Conservation (phyloP, 1,140 invertebrate species). For the Temnothorax nylanderi region DNA sequence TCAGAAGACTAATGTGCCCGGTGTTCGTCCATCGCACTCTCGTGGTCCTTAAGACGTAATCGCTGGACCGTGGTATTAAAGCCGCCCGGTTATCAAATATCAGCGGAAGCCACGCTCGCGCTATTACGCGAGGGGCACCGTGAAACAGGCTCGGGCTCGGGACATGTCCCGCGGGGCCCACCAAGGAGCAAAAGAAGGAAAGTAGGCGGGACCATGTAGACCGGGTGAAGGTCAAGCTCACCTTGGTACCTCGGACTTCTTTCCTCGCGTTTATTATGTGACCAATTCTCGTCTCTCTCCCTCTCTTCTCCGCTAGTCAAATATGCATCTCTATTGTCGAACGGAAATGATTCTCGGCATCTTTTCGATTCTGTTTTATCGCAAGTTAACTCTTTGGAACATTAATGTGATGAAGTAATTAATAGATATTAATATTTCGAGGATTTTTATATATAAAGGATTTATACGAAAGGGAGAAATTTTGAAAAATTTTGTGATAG, state of each 20-base stretch:
- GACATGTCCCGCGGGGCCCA: neutral
- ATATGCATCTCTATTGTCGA: neutral
- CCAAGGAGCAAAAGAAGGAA: conserved; percentile 24
- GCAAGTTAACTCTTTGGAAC: neutral
- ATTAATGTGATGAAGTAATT: neutral
- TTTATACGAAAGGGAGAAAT: neutral
- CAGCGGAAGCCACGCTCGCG: conserved; percentile 25
- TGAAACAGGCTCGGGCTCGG: conserved; percentile 19
- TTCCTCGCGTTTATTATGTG: conserved; percentile 36
- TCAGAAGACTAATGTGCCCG: neutral
- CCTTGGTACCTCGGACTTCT: conserved; percentile 26
- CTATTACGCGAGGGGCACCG: conserved; percentile 24
- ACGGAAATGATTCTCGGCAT: conserved; percentile 13
- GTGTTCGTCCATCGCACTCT: neutral
- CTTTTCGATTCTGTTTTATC: neutral
- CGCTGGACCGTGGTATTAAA: conserved; percentile 10
- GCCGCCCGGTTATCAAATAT: conserved; percentile 43
- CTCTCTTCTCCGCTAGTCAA: neutral
- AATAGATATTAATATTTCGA: neutral
- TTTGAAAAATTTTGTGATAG: neutral
- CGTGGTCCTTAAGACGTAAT: conserved; percentile 6
- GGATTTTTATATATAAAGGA: neutral
- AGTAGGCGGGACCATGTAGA: conserved; percentile 17
- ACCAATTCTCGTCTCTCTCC: neutral
- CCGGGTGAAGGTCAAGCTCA: conserved; percentile 47